Evolutionary conservation across 2,888 invertebrate genomes (phyloP).

Genomic region (Polia nebulosa): DNA sequence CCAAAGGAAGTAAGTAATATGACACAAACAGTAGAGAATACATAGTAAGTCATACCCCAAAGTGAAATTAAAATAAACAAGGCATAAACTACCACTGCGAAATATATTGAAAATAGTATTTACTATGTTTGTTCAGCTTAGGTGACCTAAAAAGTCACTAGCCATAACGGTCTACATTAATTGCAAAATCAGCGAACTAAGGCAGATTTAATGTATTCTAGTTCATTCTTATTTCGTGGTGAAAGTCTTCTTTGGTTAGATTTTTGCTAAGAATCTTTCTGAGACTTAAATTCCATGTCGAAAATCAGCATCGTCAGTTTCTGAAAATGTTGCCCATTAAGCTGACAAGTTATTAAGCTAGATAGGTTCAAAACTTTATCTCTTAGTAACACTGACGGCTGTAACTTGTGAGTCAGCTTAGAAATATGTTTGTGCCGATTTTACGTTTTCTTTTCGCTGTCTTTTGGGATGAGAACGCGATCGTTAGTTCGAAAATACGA

Average conservation of each 20-base stretch:
- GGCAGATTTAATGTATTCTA: background rate
- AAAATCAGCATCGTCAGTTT: constrained; percentile 32
- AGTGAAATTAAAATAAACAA: background rate
- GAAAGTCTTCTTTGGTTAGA: background rate
- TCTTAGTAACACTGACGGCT: constrained; percentile 53
- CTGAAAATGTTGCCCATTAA: constrained; percentile 49
- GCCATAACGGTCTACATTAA: constrained; percentile 13
- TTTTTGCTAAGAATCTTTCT: constrained; percentile 7
- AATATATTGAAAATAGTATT: background rate
- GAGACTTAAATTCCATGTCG: constrained; percentile 12
- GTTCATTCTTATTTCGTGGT: constrained; percentile 4
- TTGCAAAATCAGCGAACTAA: constrained; percentile 13
- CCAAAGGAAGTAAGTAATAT: too few species aligned
- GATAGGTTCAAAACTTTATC: constrained; percentile 66
- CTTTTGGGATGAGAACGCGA: background rate
- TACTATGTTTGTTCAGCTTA: constrained; percentile 12
- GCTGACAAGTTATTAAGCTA: constrained; percentile 74
- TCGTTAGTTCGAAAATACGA: constrained; percentile 35
- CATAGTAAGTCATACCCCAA: background rate
- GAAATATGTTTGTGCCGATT: constrained; percentile 58
- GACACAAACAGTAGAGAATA: background rate
- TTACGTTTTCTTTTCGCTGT: constrained; percentile 20
- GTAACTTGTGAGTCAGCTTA: constrained; percentile 70
- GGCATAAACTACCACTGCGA: background rate
- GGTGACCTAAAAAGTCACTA: constrained; percentile 3